Evolutionary conservation across 2,113 vertebrate species (phyloP), one percentile per base, ranked within the genome.

Genomic region (Saguinus imperator): DNA sequence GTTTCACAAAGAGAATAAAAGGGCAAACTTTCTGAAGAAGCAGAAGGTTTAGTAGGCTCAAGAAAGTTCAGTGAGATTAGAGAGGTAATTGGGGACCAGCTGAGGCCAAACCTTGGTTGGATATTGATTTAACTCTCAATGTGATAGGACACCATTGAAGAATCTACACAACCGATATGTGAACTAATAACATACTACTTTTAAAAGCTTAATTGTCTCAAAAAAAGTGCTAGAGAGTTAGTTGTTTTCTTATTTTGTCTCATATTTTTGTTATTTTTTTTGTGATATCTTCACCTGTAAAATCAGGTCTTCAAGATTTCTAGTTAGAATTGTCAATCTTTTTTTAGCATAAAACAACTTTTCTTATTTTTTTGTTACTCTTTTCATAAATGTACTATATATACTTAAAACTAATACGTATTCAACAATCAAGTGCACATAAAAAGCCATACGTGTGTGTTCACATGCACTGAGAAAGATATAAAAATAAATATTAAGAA

Each of bases 1-100:
- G 13, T 95, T 95, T 94, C 40, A 87, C 48, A 45, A 89, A 92
- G 61, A 45, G 45, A 89, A 52, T 14, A 81, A 95, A 92, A 17
- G 11, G 73, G 35, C 20, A 89, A 64, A 70, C 3, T 80, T 95
- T 75, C 61, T 48, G 43, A 88, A 87, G 92, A 89, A 94, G 7
- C 27, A 50, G 8, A 89, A 91, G 58, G 40, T 64, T 77, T 85
- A 91, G n/a, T 3, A 86, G 72, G 58, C 37, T 79, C 32, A 32
- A 45, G 43, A 75, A 50, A 83, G 14, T 92, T 79, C 66, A 29
- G 0, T 20, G 70, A 58, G 32, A 29, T 68, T 76, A 68, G 27
- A 66, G 21, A 91, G 6, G 8, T 17, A 16, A 17, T 4, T 3
- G 40, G 13, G 45, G 45, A 8, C 2, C 16, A 64, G 52, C 23